A percentile compares a stretch with the other conserved stretches of the same genome.
Conservation (phyloP, 2,888 invertebrate genomes). For the Drosophila differens region DNA sequence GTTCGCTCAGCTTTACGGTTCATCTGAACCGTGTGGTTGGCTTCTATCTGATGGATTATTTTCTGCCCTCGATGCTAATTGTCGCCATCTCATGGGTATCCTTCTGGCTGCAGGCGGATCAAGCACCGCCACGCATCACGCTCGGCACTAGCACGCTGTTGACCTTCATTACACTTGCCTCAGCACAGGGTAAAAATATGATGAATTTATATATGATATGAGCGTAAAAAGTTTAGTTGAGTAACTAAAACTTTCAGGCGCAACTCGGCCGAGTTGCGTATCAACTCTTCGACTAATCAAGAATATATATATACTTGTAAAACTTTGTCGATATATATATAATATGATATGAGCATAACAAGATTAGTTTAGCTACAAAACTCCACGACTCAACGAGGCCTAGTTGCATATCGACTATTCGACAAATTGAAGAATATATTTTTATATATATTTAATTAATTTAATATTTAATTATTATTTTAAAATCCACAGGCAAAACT, state of each 20-base stretch:
- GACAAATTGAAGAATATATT: background rate
- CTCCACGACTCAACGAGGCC: background rate
- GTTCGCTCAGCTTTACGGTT: slow-evolving; percentile 91
- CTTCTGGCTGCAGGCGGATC: slow-evolving; percentile 95
- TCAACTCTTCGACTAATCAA: background rate
- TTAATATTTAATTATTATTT: background rate
- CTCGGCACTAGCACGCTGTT: slow-evolving; percentile 94
- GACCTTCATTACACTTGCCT: slow-evolving; percentile 94
- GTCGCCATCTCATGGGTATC: slow-evolving; percentile 95
- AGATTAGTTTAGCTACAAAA: background rate
- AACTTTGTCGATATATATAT: background rate
- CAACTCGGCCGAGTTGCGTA: background rate
- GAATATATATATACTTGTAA: background rate
- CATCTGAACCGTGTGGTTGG: slow-evolving; percentile 93
- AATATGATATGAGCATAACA: no score
- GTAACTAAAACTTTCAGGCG: background rate
- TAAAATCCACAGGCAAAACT: slow-evolving; percentile 87
- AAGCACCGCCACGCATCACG: slow-evolving; percentile 92
- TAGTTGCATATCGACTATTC: background rate
- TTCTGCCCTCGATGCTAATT: slow-evolving; percentile 93
- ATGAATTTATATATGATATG: background rate
- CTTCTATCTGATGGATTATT: slow-evolving; percentile 95
- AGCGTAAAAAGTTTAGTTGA: background rate
- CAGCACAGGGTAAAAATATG: slow-evolving; percentile 88
- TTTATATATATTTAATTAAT: background rate